A percentile compares a stretch with the other conserved stretches of the same genome.
These are phyloP conservation scores for Parotia lawesii DNA, from an alignment of 2,113 vertebrate genomes.

Conservation along the genomic window DNA sequence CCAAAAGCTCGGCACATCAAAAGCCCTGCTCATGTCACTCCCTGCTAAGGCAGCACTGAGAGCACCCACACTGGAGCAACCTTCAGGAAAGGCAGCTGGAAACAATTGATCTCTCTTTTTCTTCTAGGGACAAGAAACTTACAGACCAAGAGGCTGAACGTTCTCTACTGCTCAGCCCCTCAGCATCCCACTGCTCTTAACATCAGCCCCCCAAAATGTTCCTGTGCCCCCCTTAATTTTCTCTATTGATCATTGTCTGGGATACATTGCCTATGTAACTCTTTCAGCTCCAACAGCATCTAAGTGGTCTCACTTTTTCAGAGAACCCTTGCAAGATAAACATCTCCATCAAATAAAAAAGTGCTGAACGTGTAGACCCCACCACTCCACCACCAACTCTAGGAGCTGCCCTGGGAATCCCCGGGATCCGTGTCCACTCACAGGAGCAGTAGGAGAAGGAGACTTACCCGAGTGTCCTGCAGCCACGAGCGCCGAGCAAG, in stretches of 20 bases:
- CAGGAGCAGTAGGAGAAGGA: neutral
- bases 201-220: neutral
- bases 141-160: neutral
- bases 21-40: slow-evolving; percentile 23
- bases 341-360: neutral
- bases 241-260: neutral
- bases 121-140: neutral
- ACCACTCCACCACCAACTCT: neutral
- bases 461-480: slow-evolving; percentile 64
- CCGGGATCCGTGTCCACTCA: accelerated
- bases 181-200: neutral
- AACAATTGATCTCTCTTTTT: slow-evolving; percentile 1
- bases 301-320: neutral
- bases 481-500: neutral
- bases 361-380: neutral
- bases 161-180: neutral
- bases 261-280: neutral
- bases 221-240: neutral
- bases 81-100: slow-evolving; percentile 40
- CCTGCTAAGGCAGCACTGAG: neutral
- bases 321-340: neutral
- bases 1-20: slow-evolving; percentile 8
- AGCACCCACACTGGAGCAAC: neutral
- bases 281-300: neutral
- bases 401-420: neutral